Evolutionary conservation across 2,888 invertebrate species (phyloP).

Genomic region (Saturnia japonica): DNA sequence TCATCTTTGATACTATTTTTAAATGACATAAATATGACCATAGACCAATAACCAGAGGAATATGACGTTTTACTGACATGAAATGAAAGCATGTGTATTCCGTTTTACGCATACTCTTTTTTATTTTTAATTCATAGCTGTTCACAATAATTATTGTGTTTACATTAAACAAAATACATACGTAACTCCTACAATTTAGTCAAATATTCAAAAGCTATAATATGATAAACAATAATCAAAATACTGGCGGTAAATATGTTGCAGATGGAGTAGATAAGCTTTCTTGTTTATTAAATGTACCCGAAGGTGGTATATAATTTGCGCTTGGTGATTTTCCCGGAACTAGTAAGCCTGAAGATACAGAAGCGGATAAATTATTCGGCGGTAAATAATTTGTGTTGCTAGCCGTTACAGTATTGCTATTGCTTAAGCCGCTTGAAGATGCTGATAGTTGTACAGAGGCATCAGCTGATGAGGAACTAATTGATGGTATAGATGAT

Average conservation of each 20-base stretch:
- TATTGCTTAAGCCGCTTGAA: slow-evolving; percentile 25
- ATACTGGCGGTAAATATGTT: slow-evolving; percentile 65
- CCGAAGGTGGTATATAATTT: slow-evolving; percentile 37
- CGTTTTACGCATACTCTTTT: background rate
- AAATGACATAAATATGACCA: no score
- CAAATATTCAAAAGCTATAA: background rate
- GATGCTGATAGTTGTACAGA: slow-evolving; percentile 24
- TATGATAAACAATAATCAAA: slow-evolving; percentile 36
- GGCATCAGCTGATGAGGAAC: slow-evolving; percentile 20
- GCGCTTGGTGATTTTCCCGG: slow-evolving; percentile 31
- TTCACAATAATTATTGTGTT: no score
- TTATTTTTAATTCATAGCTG: background rate
- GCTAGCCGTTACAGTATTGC: slow-evolving; percentile 33
- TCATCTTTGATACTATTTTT: slow-evolving; percentile 77
- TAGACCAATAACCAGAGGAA: slow-evolving; percentile 37
- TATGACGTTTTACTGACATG: slow-evolving; percentile 27
- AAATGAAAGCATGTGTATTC: background rate
- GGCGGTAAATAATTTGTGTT: slow-evolving; percentile 44
- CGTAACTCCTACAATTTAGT: background rate
- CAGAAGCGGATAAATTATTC: slow-evolving; percentile 12
- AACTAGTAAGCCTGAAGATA: background rate
- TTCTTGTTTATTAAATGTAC: slow-evolving; percentile 29
- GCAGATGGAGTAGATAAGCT: slow-evolving; percentile 54
- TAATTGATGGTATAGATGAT: slow-evolving; percentile 8
- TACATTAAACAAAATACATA: background rate